These are phyloP conservation scores for Carcharodon carcharias DNA, from an alignment of 2,797 vertebrate genomes.

Conservation along the genomic window DNA sequence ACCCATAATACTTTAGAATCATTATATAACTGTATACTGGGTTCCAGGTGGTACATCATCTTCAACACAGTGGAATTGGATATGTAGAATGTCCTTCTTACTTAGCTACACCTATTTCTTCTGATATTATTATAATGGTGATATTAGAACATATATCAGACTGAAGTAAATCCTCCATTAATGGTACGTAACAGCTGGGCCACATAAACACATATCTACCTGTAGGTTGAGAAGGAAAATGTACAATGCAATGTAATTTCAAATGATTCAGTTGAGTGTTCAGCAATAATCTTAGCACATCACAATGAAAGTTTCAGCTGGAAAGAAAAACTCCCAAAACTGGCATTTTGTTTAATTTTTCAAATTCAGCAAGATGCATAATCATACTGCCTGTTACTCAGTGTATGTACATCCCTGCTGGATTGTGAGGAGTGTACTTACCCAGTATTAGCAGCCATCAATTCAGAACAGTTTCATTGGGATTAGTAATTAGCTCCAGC, in stretches of 20 bases:
- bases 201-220: not conserved
- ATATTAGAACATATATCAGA: not conserved
- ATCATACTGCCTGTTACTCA: not conserved
- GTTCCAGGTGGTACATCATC: not conserved
- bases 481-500: constrained; percentile 19
- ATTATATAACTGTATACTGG: not conserved
- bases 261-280: not conserved
- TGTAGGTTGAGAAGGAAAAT: not conserved
- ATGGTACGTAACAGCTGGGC: not conserved
- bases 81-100: not conserved
- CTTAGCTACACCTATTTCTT: not conserved
- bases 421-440: not conserved
- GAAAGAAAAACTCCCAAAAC: not conserved
- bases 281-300: not conserved
- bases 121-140: not conserved
- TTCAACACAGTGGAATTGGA: not conserved
- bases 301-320: not conserved
- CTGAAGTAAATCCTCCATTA: not conserved
- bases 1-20: not conserved
- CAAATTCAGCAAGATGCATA: not conserved
- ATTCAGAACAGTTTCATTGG: constrained; percentile 13
- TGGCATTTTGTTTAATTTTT: not conserved
- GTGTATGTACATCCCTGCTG: not conserved
- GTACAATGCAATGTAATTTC: not conserved
- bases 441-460: not conserved